Evolutionary conservation across 2,797 vertebrate species (phyloP).

Genomic region (Mormyrus proboscirostris): DNA sequence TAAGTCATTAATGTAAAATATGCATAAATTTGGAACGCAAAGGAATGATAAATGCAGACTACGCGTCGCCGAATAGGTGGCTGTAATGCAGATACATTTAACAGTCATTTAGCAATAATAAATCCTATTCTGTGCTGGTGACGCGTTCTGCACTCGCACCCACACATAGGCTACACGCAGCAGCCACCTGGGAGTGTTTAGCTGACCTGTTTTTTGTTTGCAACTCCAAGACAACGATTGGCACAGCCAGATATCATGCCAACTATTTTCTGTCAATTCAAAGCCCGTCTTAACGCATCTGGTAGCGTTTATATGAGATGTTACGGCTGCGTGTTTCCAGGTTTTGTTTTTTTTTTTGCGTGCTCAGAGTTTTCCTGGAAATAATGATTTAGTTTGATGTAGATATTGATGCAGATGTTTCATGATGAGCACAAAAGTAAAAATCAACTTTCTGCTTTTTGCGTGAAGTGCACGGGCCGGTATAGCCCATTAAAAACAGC

Average conservation of each 20-base stretch:
- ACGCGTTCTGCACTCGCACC: conserved; percentile 11
- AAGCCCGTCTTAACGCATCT: background rate
- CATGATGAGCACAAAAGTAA: background rate
- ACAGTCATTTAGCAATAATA: background rate
- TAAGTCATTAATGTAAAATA: background rate
- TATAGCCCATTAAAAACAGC: background rate
- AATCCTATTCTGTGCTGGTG: background rate
- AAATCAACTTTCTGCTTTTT: background rate
- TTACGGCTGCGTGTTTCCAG: background rate
- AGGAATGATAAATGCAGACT: background rate
- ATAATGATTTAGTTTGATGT: background rate
- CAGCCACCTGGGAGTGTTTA: background rate
- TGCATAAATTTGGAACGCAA: background rate
- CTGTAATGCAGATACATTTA: background rate
- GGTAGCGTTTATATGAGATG: conserved; percentile 7
- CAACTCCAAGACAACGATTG: background rate
- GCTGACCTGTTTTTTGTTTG: background rate
- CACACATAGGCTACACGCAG: background rate
- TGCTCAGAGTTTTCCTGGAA: background rate
- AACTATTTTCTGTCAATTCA: conserved; percentile 6
- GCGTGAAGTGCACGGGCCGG: background rate
- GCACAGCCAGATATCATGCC: background rate
- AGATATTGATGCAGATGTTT: background rate
- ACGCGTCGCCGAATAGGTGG: background rate
- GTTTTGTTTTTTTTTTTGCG: background rate